These are phyloP conservation scores for Pilophorus perplexus DNA, from an alignment of 2,888 invertebrate genomes.

Conservation along the genomic window DNA sequence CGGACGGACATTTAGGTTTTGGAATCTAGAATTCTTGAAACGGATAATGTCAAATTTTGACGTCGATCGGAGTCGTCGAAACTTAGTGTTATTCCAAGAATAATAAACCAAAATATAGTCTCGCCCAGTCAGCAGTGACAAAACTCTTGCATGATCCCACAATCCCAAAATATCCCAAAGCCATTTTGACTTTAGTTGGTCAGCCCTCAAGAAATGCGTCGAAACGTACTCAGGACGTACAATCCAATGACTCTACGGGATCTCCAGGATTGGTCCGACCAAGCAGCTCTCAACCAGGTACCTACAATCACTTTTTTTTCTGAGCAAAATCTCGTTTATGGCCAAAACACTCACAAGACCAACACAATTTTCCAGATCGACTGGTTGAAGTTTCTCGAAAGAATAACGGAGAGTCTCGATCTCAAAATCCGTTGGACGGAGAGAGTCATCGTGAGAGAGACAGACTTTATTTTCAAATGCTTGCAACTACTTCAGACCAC, in stretches of 20 bases:
- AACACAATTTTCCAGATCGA: constrained; percentile 58
- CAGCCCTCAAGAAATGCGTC: constrained; percentile 49
- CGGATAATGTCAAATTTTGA: too few relatives aligned
- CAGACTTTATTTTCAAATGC: constrained; percentile 64
- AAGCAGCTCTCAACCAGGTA: constrained; percentile 44
- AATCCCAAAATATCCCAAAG: too few relatives aligned
- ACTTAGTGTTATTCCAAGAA: too few relatives aligned
- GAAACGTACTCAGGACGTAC: constrained; percentile 51
- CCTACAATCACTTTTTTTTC: neutral
- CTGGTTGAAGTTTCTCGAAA: constrained; percentile 61
- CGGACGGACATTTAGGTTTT: too few relatives aligned
- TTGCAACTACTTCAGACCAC: constrained; percentile 58
- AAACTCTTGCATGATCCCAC: too few relatives aligned
- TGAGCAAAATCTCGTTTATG: too few relatives aligned
- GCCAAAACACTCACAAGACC: neutral
- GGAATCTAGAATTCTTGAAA: too few relatives aligned
- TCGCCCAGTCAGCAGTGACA: too few relatives aligned
- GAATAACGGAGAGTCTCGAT: constrained; percentile 61
- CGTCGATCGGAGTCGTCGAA: too few relatives aligned
- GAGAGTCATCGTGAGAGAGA: constrained; percentile 64
- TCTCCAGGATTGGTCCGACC: constrained; percentile 51
- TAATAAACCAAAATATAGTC: too few relatives aligned
- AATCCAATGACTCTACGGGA: constrained; percentile 51
- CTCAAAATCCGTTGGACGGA: constrained; percentile 58
- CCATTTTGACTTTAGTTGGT: too few relatives aligned